Evolutionary conservation across 2,113 vertebrate genomes (phyloP), one percentile per base, ranked within the genome.

Genomic region (Penelope pileata): DNA sequence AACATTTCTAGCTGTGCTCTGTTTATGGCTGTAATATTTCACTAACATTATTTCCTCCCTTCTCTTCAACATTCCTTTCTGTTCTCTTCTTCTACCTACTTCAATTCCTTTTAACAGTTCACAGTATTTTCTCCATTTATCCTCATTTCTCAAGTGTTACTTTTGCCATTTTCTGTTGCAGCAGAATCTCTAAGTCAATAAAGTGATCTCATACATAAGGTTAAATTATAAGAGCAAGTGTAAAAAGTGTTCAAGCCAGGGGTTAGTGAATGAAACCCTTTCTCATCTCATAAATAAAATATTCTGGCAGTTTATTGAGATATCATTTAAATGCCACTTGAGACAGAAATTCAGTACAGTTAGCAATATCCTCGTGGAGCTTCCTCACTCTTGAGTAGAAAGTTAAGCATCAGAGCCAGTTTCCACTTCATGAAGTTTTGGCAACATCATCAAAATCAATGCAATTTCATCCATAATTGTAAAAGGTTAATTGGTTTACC

Each of bases 1-100:
- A 96, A 86, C 51, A 62, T 42, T 58, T 81, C 29, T 60, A 77
- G 12, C 42, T 50, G 79, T 74, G 75, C 50, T 40, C 48, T 53
- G 75, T 94, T 93, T 88, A 54, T 86, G 62, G 32, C 43, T 86
- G 36, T 32, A 94, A 60, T 32, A 62, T 87, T 96, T 96, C 73
- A 80, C 36, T 58, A 58, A 69, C 16, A 58, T 73, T 40, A 74
- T 86, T 89, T 85, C 74, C 48, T 72, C 17, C 50, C 27, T 75
- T 59, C 22, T 47, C 27, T 86, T 83, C 63, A 86, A 27, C 13
- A n/a, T 58, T 83, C 17, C 40, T 90, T 96, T 47, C 32, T 42
- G 64, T 47, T 26, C 1, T 82, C 50, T 47, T 26, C 1, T 82
- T 48, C 79, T 27, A 51, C 34, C 3, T 50, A 66, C 32, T 68